A percentile compares a stretch with the other conserved stretches of the same genome.
Conservation (phyloP, 2,113 vertebrate genomes). For the Dicrurus megarhynchus region DNA sequence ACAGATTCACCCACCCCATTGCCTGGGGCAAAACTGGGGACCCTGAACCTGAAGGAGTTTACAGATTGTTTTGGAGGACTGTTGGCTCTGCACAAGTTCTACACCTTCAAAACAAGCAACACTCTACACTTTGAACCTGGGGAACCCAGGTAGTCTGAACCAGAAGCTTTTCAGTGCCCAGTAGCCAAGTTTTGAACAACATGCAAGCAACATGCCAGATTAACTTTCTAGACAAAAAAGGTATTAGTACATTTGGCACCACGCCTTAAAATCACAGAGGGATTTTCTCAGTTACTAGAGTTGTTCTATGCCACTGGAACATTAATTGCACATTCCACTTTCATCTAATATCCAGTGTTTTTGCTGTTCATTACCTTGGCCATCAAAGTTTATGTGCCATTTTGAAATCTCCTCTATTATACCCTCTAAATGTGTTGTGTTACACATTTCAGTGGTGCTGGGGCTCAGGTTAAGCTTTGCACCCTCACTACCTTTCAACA, state of each 20-base stretch:
- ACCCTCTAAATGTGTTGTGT: accelerated
- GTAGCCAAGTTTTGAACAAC: background rate
- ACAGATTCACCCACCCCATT: background rate
- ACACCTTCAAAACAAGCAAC: background rate
- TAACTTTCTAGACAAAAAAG: background rate
- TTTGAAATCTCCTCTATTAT: background rate
- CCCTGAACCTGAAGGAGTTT: background rate
- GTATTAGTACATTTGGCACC: background rate
- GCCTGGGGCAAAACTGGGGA: background rate
- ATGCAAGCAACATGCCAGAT: background rate
- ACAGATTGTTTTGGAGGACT: background rate
- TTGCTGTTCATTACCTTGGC: background rate
- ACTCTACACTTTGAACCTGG: background rate
- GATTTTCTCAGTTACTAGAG: background rate
- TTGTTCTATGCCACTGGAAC: background rate
- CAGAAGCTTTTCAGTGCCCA: background rate
- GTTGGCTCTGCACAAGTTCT: background rate
- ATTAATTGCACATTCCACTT: background rate
- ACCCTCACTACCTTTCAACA: background rate
- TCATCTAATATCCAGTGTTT: background rate
- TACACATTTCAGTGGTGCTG: background rate
- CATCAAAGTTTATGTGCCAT: background rate
- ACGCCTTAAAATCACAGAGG: background rate
- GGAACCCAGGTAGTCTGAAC: background rate
- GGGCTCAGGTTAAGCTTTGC: background rate